A percentile compares a stretch with the other conserved stretches of the same genome.
These are phyloP conservation scores for Zaprionus ghesquierei DNA, from an alignment of 1,140 invertebrate genomes.

Conservation along the genomic window DNA sequence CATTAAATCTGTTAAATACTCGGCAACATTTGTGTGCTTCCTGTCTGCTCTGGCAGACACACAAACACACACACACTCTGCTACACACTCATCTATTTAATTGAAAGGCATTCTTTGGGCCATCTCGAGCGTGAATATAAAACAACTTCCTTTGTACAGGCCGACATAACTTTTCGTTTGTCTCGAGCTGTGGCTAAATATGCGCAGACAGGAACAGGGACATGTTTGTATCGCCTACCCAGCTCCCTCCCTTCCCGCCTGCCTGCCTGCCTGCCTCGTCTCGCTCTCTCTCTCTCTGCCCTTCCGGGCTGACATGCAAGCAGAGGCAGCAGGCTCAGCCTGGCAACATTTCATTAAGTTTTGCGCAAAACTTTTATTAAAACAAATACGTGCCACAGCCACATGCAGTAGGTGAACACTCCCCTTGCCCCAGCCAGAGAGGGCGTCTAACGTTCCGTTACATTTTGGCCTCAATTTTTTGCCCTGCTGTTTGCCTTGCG, in stretches of 20 bases:
- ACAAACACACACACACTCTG: constrained; percentile 9
- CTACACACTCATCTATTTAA: constrained; percentile 60
- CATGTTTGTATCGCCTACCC: constrained; percentile 22
- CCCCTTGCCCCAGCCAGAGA: background rate
- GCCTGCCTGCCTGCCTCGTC: too few species aligned
- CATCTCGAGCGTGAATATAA: constrained; percentile 72
- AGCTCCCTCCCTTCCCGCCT: background rate
- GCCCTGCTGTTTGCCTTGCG: constrained; percentile 29
- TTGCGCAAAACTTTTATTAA: constrained; percentile 80
- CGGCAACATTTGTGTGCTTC: constrained; percentile 3
- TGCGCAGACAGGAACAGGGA: constrained; percentile 26
- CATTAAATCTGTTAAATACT: constrained; percentile 45
- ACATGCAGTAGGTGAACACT: constrained; percentile 8
- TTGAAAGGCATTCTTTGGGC: constrained; percentile 72
- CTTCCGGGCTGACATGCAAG: constrained; percentile 25
- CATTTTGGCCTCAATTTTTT: constrained; percentile 76
- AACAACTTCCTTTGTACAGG: constrained; percentile 71
- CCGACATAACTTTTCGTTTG: constrained; percentile 53
- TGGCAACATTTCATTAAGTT: constrained; percentile 81
- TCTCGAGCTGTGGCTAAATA: constrained; percentile 49
- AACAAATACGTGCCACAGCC: constrained; percentile 73
- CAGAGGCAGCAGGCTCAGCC: constrained; percentile 23
- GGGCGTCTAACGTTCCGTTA: constrained; percentile 60
- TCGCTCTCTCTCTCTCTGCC: background rate
- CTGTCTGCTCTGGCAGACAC: constrained; percentile 9